Percentiles rank a stretch among this genome's conserved stretches.
These are phyloP conservation scores for Eristalis intricaria DNA, from an alignment of 2,888 invertebrate genomes.

Conservation along the genomic window DNA sequence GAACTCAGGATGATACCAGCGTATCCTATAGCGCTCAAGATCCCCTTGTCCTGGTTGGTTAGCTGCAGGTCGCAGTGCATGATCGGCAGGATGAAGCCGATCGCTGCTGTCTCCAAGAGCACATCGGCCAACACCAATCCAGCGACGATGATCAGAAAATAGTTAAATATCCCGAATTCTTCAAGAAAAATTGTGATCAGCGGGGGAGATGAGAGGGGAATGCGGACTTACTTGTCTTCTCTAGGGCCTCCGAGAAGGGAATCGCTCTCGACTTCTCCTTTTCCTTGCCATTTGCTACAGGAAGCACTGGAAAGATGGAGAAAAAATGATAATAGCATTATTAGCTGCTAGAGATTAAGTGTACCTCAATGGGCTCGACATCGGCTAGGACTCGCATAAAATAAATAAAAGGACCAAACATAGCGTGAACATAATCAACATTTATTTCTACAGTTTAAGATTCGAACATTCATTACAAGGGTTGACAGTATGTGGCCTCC, in stretches of 20 bases:
- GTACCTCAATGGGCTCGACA: not conserved
- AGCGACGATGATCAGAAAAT: slow-evolving; percentile 81
- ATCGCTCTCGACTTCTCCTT: slow-evolving; percentile 31
- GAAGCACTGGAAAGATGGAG: slow-evolving; percentile 46
- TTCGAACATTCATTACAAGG: not conserved
- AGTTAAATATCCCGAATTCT: slow-evolving; percentile 83
- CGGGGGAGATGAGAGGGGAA: not conserved
- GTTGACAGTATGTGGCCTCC: slow-evolving; percentile 39
- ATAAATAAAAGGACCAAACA: not conserved
- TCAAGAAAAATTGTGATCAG: slow-evolving; percentile 25
- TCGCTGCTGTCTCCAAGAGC: slow-evolving; percentile 81
- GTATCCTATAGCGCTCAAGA: slow-evolving; percentile 80
- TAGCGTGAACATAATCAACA: not conserved
- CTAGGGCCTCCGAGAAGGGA: slow-evolving; percentile 58
- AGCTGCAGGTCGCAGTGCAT: slow-evolving; percentile 81
- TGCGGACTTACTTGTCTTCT: slow-evolving; percentile 52
- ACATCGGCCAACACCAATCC: slow-evolving; percentile 83
- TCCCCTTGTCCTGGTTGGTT: slow-evolving; percentile 80
- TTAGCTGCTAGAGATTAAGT: not conserved
- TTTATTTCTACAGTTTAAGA: not conserved
- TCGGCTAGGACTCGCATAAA: not conserved
- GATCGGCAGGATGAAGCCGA: slow-evolving; percentile 83
- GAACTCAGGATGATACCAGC: slow-evolving; percentile 82
- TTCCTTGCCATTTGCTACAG: slow-evolving; percentile 38
- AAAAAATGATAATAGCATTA: not conserved